These are phyloP conservation scores for Limnephilus auricula DNA, from an alignment of 2,888 invertebrate genomes.

Conservation along the genomic window DNA sequence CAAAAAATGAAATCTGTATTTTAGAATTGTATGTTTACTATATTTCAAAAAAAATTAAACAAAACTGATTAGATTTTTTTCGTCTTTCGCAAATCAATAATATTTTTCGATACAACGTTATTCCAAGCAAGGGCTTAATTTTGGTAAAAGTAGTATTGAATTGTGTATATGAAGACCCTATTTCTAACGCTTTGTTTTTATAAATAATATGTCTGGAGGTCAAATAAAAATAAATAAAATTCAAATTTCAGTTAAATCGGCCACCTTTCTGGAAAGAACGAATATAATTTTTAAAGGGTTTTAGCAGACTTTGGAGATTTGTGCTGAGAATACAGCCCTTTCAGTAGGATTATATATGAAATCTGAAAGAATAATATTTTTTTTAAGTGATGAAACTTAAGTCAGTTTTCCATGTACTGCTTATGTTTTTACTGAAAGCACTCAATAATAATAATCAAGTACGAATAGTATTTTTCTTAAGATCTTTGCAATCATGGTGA, in stretches of 20 bases:
- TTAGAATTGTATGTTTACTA: too few species aligned
- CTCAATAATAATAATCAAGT: not conserved
- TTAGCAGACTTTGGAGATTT: not conserved
- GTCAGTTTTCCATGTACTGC: not conserved
- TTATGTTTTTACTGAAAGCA: not conserved
- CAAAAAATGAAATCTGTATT: too few species aligned
- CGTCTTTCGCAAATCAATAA: too few species aligned
- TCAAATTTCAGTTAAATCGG: too few species aligned
- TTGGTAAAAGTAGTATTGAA: too few species aligned
- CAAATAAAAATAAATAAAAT: not conserved
- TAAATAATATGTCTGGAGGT: not conserved
- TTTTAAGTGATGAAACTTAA: not conserved
- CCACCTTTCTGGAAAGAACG: not conserved
- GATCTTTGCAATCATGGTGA: not conserved
- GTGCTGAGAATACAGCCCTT: not conserved
- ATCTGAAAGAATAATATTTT: not conserved
- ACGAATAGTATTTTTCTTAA: not conserved
- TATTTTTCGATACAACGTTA: too few species aligned
- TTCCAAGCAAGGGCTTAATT: too few species aligned
- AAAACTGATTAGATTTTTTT: too few species aligned
- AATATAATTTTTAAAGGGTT: not conserved
- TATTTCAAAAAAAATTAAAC: too few species aligned
- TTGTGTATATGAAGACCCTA: not conserved
- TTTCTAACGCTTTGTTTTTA: not conserved
- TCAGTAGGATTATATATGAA: not conserved